These are phyloP conservation scores for Temnothorax longispinosus DNA, from an alignment of 1,140 invertebrate genomes.

Conservation along the genomic window DNA sequence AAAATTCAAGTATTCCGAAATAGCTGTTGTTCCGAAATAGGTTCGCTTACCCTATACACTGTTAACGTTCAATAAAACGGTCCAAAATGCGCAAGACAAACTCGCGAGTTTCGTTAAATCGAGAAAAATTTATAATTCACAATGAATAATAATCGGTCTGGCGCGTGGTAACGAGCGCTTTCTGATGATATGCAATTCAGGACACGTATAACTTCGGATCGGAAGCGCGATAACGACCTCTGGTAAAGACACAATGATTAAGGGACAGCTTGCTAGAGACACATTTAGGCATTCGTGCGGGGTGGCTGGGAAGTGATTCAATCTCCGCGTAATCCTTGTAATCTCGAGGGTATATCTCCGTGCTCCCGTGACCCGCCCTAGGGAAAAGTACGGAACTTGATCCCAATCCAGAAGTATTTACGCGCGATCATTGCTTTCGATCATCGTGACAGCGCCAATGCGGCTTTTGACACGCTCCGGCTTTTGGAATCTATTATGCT, in stretches of 20 bases:
- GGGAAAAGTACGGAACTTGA: slow-evolving; percentile 55
- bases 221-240: slow-evolving; percentile 58
- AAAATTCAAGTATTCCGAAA: too few relatives aligned
- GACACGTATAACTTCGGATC: slow-evolving; percentile 58
- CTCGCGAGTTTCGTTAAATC: neutral
- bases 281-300: slow-evolving; percentile 75
- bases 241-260: slow-evolving; percentile 69
- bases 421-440: slow-evolving; percentile 39
- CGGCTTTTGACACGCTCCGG: neutral
- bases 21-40: too few relatives aligned
- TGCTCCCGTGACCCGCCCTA: slow-evolving; percentile 61
- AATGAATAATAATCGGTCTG: neutral
- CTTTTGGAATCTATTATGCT: neutral
- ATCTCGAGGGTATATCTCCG: slow-evolving; percentile 80
- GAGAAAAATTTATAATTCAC: neutral
- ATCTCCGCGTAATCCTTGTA: slow-evolving; percentile 82
- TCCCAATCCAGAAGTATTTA: slow-evolving; percentile 61
- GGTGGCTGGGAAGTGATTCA: slow-evolving; percentile 82
- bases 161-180: slow-evolving; percentile 15
- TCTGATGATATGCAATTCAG: slow-evolving; percentile 54
- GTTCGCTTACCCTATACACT: too few relatives aligned
- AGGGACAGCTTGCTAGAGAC: slow-evolving; percentile 70
- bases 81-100: neutral
- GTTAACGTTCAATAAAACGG: neutral
- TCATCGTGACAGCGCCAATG: neutral